Base-by-base conservation (phyloP, 92 coral and sea anemone genomes). In the Umimayanthus chanpuru region DNA sequence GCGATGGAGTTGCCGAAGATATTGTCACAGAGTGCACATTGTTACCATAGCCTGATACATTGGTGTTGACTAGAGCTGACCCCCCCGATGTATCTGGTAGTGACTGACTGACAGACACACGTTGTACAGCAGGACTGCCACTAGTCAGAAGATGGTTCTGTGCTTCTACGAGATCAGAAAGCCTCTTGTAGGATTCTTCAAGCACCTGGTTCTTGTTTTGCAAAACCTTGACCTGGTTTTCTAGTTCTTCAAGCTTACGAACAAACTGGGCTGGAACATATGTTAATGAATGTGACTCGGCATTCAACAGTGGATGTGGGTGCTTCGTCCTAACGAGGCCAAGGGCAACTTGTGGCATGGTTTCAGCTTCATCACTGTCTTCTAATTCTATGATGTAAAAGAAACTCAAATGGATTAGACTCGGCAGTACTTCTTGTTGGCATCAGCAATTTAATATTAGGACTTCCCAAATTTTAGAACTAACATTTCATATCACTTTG, bases 131-230 rank as follows among this genome's bases (percentile, higher is more conserved):
- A 25, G 96, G 93, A 29, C 97, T 95, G n/a, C 95, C 94, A 82
- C 98, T 95, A 3, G 98, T 92, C 23, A 97, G 75, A 25, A 97
- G 85, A 76, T 97, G 99, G 80, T 97, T 97, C 81, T 97, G 99
- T 36, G 99, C 99, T 85, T 97, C 99, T n/a, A 97, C 97, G 25
- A 97, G 94, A 79, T 97, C 97, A 2, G 96, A 81, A 21, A 97
- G 89, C 67, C 94, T 97, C 76, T 95, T 94, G 89, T 97, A 96
- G 1, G 97, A 95, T 73, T 97, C 97, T 86, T 95, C 98, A 3
- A 97, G 88, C 3, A 94, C 94, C 47, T 88, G 93, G 81, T 97
- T 93, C 83, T 93, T 95, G 82, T 97, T 92, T 68, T 97, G 99
- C 36, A 97, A 94, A 65, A 91, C 86, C n/a, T 91, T 92, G 21